Percentiles rank a stretch among this genome's conserved stretches.
These are phyloP conservation scores for Pammene aurita DNA, from an alignment of 2,888 invertebrate genomes.

Conservation along the genomic window DNA sequence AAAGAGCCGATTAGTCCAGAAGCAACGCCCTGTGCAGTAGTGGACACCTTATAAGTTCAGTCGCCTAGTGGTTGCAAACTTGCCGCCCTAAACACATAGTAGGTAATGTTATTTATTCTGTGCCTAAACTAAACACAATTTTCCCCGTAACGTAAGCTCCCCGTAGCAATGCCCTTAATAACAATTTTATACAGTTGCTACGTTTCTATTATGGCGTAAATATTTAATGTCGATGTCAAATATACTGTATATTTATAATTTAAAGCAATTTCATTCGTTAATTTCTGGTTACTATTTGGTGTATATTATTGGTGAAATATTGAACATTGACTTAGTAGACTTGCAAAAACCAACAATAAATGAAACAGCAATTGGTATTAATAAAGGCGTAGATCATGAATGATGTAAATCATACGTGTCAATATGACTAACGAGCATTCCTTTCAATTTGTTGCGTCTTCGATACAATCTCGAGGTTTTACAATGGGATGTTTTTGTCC, in stretches of 20 bases:
- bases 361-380: slow-evolving; percentile 1
- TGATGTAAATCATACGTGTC: slow-evolving; percentile 13
- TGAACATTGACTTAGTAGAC: too few relatives aligned
- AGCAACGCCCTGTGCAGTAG: slow-evolving; percentile 18
- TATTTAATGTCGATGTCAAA: too few relatives aligned
- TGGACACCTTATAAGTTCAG: slow-evolving; percentile 28
- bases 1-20: slow-evolving; percentile 37
- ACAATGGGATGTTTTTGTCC: slow-evolving; percentile 6
- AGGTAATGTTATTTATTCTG: too few relatives aligned
- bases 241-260: too few relatives aligned
- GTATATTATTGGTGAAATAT: too few relatives aligned
- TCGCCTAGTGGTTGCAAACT: slow-evolving; percentile 20
- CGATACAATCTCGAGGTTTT: slow-evolving; percentile 24
- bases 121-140: too few relatives aligned
- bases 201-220: too few relatives aligned
- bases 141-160: too few relatives aligned
- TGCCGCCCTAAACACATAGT: neutral
- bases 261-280: too few relatives aligned
- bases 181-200: too few relatives aligned
- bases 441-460: slow-evolving; percentile 17
- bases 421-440: slow-evolving; percentile 24
- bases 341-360: neutral
- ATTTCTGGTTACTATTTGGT: too few relatives aligned
- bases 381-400: neutral
- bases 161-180: too few relatives aligned